A percentile compares a stretch with the other conserved stretches of the same genome.
Evolutionary conservation across 2,888 invertebrate genomes (phyloP).

Genomic region (Orchestes rusci): DNA sequence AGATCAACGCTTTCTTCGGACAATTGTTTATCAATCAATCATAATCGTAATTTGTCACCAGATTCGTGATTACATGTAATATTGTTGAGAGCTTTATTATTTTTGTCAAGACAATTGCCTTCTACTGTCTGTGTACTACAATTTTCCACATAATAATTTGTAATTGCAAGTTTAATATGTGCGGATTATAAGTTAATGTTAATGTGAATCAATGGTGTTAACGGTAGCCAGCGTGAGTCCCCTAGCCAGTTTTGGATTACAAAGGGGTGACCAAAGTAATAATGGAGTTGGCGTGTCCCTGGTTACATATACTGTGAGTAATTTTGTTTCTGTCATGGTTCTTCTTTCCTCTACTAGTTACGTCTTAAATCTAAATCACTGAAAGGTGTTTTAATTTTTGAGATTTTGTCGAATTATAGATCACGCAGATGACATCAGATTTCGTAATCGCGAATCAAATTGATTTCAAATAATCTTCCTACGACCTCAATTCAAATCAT

Average conservation of each 20-base stretch:
- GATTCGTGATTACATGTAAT: no score
- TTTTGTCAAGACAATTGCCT: slow-evolving; percentile 9
- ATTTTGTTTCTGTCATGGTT: slow-evolving; percentile 1
- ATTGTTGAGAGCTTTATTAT: slow-evolving; percentile 8
- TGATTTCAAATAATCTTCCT: no score
- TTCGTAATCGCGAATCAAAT: no score
- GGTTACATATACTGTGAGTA: slow-evolving; percentile 38
- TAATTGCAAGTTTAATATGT: no score
- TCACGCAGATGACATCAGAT: no score
- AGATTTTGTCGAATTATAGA: slow-evolving; percentile 13
- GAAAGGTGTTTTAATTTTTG: background rate
- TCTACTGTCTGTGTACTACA: background rate
- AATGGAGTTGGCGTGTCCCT: slow-evolving; percentile 34
- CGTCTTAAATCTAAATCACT: background rate
- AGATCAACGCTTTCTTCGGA: no score
- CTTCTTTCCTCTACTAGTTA: no score
- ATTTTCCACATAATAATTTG: background rate
- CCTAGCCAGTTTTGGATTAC: slow-evolving; percentile 36
- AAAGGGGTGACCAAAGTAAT: slow-evolving; percentile 34
- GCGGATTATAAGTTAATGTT: slow-evolving; percentile 13
- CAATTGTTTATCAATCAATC: no score
- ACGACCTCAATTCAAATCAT: no score
- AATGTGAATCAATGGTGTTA: slow-evolving; percentile 35
- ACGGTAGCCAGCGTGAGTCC: slow-evolving; percentile 39
- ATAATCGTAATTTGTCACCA: no score